Evolutionary conservation across 1,140 invertebrate species (phyloP).

Genomic region (Lucilia sericata): DNA sequence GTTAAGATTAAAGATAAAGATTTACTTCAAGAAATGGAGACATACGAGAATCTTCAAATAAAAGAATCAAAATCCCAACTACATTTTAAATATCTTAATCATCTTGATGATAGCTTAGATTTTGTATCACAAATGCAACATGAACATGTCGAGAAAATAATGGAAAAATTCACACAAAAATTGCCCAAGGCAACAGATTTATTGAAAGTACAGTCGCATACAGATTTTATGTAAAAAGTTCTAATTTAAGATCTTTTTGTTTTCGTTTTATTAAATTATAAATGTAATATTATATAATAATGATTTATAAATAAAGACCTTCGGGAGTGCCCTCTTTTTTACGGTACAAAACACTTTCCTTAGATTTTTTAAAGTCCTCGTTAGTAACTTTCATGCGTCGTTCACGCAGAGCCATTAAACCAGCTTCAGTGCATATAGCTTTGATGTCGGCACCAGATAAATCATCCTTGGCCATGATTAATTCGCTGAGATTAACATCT

Average conservation of each 20-base stretch:
- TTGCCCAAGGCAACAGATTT: slow-evolving; percentile 58
- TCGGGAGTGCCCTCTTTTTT: slow-evolving; percentile 99
- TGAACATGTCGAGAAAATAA: slow-evolving; percentile 53
- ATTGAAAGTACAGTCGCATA: slow-evolving; percentile 50
- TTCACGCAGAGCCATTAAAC: slow-evolving; percentile 96
- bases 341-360: slow-evolving; percentile 98
- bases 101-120: slow-evolving; percentile 48
- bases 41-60: slow-evolving; percentile 49
- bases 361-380: slow-evolving; percentile 99
- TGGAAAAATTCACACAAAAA: slow-evolving; percentile 47
- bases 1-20: neutral
- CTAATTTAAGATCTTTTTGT: neutral
- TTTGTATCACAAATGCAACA: slow-evolving; percentile 54
- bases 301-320: slow-evolving; percentile 93
- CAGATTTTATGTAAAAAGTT: slow-evolving; percentile 29
- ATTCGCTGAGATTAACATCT: slow-evolving; percentile 97
- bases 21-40: slow-evolving; percentile 44
- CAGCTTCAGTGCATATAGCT: slow-evolving; percentile 99
- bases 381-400: slow-evolving; percentile 99
- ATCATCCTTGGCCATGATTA: slow-evolving; percentile 99
- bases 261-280: slow-evolving; percentile 45
- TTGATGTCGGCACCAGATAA: slow-evolving; percentile 96
- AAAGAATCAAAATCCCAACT: slow-evolving; percentile 49
- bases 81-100: slow-evolving; percentile 55
- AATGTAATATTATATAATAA: slow-evolving; percentile 55